Percentiles rank a stretch among this genome's conserved stretches.
These are phyloP conservation scores for Drosophila merina DNA, from an alignment of 2,888 invertebrate genomes.

Conservation along the genomic window DNA sequence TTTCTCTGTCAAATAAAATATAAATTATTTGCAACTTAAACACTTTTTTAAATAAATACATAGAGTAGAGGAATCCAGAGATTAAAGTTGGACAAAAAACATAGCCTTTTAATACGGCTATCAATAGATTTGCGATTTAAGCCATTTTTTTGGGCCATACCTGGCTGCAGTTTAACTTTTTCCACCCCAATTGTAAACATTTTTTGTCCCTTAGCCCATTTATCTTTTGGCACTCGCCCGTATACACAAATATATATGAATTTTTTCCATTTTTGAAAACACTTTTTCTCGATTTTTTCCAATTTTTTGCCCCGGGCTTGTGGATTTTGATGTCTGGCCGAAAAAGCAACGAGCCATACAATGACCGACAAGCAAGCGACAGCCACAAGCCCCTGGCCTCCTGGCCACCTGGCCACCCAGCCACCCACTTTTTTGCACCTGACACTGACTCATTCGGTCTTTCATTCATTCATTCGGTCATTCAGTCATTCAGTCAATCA, in stretches of 20 bases:
- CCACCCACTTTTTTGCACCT: not conserved
- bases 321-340: conserved; percentile 37
- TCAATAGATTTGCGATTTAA: not conserved
- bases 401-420: too few relatives aligned
- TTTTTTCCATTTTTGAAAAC: not conserved
- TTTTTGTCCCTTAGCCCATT: conserved; percentile 16
- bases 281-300: not conserved
- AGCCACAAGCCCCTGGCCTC: conserved; percentile 18
- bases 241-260: not conserved
- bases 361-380: conserved; percentile 58
- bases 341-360: conserved; percentile 58
- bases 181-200: not conserved
- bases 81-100: too few relatives aligned
- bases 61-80: too few relatives aligned
- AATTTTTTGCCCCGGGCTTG: not conserved
- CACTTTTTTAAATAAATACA: too few relatives aligned
- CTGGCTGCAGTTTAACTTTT: conserved; percentile 1
- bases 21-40: too few relatives aligned
- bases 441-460: not conserved
- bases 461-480: conserved; percentile 3
- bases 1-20: too few relatives aligned
- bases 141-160: not conserved
- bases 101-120: not conserved
- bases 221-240: conserved; percentile 14
- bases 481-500: conserved; percentile 65